A percentile compares a stretch with the other conserved stretches of the same genome.
These are phyloP conservation scores for Microtus richardsoni DNA, from an alignment of 2,113 vertebrate species.

Conservation along the genomic window DNA sequence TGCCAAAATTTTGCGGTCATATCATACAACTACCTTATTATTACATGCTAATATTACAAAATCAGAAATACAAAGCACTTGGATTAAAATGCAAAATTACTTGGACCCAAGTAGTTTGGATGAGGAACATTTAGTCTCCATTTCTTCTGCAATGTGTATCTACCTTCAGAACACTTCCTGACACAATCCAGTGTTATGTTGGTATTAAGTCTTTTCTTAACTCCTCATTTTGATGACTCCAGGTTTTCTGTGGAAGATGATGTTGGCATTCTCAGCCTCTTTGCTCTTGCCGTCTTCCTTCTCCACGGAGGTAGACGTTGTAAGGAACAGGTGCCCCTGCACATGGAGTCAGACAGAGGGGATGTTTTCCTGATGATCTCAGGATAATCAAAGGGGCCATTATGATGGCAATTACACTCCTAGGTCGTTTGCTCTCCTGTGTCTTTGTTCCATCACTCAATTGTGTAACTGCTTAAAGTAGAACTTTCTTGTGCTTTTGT, in stretches of 20 bases:
- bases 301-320: not conserved
- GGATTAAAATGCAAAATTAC: not conserved
- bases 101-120: not conserved
- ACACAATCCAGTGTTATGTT: not conserved
- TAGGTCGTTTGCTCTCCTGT: slow-evolving; percentile 56
- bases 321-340: not conserved
- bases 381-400: slow-evolving; percentile 57
- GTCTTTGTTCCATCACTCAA: slow-evolving; percentile 59
- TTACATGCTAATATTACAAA: not conserved
- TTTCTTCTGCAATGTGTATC: not conserved
- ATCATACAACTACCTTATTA: not conserved
- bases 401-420: slow-evolving; percentile 36
- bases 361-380: slow-evolving; percentile 68
- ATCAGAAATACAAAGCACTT: not conserved
- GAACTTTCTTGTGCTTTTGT: slow-evolving; percentile 25
- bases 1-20: not conserved
- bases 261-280: not conserved
- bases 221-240: not conserved
- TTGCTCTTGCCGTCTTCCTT: not conserved
- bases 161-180: not conserved
- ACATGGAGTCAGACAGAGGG: not conserved
- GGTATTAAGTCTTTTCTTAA: not conserved
- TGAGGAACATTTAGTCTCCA: not conserved
- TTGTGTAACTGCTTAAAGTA: slow-evolving; percentile 39
- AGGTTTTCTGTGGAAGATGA: not conserved